Evolutionary conservation across 2,888 invertebrate species (phyloP).

Genomic region (Tenthredo notha): DNA sequence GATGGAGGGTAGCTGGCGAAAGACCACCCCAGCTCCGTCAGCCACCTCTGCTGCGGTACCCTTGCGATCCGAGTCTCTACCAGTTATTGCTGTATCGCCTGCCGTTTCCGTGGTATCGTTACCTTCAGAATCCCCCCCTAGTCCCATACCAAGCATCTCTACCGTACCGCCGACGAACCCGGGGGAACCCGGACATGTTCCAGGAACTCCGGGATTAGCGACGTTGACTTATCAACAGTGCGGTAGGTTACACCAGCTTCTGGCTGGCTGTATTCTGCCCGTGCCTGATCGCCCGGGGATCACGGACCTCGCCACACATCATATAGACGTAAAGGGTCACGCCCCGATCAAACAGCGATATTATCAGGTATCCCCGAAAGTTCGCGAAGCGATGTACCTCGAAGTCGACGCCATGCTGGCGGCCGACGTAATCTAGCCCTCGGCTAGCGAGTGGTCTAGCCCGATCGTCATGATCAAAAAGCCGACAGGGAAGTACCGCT

Average conservation of each 20-base stretch:
- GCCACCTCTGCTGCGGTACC: too few relatives aligned
- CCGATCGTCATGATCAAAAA: constrained; percentile 66
- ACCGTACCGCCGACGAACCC: too few relatives aligned
- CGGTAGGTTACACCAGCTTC: neutral
- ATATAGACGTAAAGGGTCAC: constrained; percentile 43
- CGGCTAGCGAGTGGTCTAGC: constrained; percentile 65
- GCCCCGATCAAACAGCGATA: constrained; percentile 57
- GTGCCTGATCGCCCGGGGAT: neutral
- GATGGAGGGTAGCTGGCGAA: neutral
- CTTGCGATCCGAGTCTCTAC: too few relatives aligned
- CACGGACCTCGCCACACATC: constrained; percentile 22
- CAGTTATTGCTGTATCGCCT: too few relatives aligned
- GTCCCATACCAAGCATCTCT: too few relatives aligned
- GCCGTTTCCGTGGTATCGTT: too few relatives aligned
- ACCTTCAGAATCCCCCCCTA: neutral
- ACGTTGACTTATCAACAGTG: neutral
- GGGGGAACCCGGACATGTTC: neutral
- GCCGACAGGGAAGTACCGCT: constrained; percentile 62
- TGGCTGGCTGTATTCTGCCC: neutral
- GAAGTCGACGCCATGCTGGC: constrained; percentile 69
- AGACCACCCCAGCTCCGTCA: too few relatives aligned
- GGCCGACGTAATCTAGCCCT: constrained; percentile 66
- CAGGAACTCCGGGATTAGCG: neutral
- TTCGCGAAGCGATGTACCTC: constrained; percentile 49
- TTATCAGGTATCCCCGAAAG: constrained; percentile 55